phyloP scores from a whole-genome alignment of 2,113 vertebrate genomes.

The Elephantulus edwardii region DNA sequence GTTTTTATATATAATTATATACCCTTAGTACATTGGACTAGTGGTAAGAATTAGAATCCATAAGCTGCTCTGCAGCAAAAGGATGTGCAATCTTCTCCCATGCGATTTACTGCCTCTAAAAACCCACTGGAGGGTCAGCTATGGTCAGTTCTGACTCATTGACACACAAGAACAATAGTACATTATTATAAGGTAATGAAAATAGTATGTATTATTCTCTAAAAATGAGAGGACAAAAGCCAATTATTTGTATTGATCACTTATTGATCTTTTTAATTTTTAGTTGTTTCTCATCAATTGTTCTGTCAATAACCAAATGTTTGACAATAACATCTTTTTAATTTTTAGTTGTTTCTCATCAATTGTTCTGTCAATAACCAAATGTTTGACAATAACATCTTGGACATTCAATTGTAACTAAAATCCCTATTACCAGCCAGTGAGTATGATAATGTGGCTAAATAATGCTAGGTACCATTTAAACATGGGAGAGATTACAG shows the following conservation, averaged over 20 bases:
- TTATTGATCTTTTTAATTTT: background rate
- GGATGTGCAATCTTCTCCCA: too few species aligned
- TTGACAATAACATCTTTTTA: background rate
- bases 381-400: background rate
- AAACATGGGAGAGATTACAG: slow-evolving; percentile 35
- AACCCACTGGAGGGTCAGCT: too few species aligned
- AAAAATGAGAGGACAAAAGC: slow-evolving; percentile 30
- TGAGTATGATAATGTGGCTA: background rate
- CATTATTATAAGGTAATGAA: too few species aligned
- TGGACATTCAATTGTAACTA: background rate
- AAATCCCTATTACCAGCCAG: background rate
- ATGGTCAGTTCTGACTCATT: too few species aligned
- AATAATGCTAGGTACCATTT: slow-evolving; percentile 43
- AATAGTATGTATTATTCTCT: background rate
- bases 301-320: background rate
- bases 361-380: background rate
- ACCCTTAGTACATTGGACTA: too few species aligned
- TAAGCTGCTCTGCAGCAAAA: too few species aligned
- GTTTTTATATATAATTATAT: too few species aligned
- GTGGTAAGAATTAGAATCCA: too few species aligned
- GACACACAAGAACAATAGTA: too few species aligned
- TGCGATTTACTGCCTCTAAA: too few species aligned
- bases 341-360: slow-evolving; percentile 23
- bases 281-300: slow-evolving; percentile 9
- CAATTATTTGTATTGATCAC: slow-evolving; percentile 19